Percentiles rank a stretch among this genome's conserved stretches.
These are phyloP conservation scores for Butorides virescens DNA, from an alignment of 2,113 vertebrate species.

Conservation along the genomic window DNA sequence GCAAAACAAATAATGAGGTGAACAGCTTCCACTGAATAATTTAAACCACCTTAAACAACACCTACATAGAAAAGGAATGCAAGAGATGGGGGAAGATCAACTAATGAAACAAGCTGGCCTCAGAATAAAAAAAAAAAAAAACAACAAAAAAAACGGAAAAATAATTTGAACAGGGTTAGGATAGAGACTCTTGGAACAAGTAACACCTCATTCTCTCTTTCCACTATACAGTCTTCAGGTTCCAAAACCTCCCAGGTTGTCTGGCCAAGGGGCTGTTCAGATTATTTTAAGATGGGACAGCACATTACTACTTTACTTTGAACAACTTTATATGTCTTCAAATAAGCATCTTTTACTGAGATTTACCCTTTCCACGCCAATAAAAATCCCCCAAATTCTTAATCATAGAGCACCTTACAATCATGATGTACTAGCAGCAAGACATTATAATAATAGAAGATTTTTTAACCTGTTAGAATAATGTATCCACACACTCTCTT, in stretches of 20 bases:
- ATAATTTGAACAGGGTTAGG: not conserved
- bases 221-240: too few species aligned
- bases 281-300: not conserved
- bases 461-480: not conserved
- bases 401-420: not conserved
- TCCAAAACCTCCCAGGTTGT: not conserved
- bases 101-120: not conserved
- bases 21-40: not conserved
- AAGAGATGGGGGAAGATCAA: not conserved
- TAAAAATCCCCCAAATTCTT: not conserved
- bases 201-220: not conserved
- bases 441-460: not conserved
- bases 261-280: not conserved
- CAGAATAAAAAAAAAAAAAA: not conserved
- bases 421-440: not conserved
- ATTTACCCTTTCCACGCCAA: not conserved
- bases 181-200: not conserved
- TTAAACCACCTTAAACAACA: not conserved
- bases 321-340: not conserved
- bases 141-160: not conserved
- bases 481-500: not conserved
- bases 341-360: not conserved
- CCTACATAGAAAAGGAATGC: not conserved
- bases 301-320: not conserved
- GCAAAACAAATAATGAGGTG: not conserved